Conservation (phyloP, 2,888 invertebrate genomes). For the Sphaerophoria rueppellii region DNA sequence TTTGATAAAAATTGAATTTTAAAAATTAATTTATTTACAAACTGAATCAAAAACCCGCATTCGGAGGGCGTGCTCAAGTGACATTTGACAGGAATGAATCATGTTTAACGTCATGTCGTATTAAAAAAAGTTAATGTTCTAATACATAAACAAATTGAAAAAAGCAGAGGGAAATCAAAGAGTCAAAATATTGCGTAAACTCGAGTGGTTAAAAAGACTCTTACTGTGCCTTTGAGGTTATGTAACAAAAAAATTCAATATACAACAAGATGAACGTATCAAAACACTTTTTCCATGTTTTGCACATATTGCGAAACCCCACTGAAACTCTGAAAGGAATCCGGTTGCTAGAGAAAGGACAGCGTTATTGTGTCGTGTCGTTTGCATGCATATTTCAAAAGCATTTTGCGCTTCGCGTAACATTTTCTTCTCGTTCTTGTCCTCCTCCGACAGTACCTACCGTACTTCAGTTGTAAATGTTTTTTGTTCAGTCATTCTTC, state of each 20-base stretch:
- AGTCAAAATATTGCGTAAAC: slow-evolving; percentile 71
- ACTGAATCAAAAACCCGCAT: background rate
- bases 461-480: slow-evolving; percentile 47
- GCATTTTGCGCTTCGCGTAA: slow-evolving; percentile 67
- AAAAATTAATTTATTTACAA: slow-evolving; percentile 52
- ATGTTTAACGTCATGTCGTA: slow-evolving; percentile 56
- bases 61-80: background rate
- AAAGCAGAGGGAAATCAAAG: slow-evolving; percentile 18
- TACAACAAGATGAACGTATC: slow-evolving; percentile 1
- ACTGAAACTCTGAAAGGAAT: slow-evolving; percentile 54
- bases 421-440: slow-evolving; percentile 24
- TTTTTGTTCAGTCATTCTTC: slow-evolving; percentile 1
- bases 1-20: slow-evolving; percentile 30
- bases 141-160: slow-evolving; percentile 39
- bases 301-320: slow-evolving; percentile 18
- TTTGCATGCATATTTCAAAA: slow-evolving; percentile 66
- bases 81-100: slow-evolving; percentile 47
- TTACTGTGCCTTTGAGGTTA: slow-evolving; percentile 52
- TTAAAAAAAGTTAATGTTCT: slow-evolving; percentile 48
- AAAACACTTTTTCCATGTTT: background rate
- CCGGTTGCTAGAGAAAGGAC: slow-evolving; percentile 50
- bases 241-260: slow-evolving; percentile 15
- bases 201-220: slow-evolving; percentile 72
- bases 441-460: slow-evolving; percentile 14
- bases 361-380: slow-evolving; percentile 48